Evolutionary conservation across 1,140 invertebrate genomes (phyloP).

Genomic region (Rhizoglyphus robini): DNA sequence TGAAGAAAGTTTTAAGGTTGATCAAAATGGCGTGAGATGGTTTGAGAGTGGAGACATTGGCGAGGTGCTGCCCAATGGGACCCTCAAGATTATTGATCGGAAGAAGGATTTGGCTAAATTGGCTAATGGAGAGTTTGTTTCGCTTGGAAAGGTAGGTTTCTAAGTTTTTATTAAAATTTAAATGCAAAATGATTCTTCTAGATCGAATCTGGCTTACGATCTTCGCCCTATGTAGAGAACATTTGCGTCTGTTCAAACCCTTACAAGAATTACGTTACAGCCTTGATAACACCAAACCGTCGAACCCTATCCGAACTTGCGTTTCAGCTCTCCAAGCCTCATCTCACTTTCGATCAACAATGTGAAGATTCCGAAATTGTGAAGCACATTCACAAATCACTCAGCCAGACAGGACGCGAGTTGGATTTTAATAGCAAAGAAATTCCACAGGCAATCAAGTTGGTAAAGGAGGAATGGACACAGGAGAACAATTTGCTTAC

Average conservation of each 20-base stretch:
- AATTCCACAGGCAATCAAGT: conserved; percentile 34
- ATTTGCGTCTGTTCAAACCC: conserved; percentile 84
- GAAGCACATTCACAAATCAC: not conserved
- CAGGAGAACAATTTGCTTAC: conserved; percentile 46
- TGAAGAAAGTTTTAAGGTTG: conserved; percentile 68
- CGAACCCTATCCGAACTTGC: conserved; percentile 50
- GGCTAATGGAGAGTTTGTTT: conserved; percentile 76
- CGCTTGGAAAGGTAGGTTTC: too few relatives aligned
- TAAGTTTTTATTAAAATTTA: too few relatives aligned
- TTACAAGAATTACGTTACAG: conserved; percentile 66
- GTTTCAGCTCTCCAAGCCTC: conserved; percentile 41
- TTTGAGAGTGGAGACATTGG: conserved; percentile 94
- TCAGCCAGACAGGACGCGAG: not conserved
- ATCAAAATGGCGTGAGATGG: conserved; percentile 62
- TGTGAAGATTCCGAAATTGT: conserved; percentile 50
- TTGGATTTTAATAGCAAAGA: conserved; percentile 29
- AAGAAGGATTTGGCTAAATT: conserved; percentile 75
- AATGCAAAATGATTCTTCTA: too few relatives aligned
- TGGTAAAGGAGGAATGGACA: conserved; percentile 37
- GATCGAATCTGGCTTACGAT: conserved; percentile 67
- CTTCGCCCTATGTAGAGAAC: conserved; percentile 81
- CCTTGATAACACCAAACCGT: conserved; percentile 71
- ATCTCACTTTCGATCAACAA: conserved; percentile 39
- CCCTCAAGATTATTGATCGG: conserved; percentile 86
- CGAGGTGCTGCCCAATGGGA: conserved; percentile 78